Conservation (phyloP, 2,888 invertebrate species). For the Automeris io region DNA sequence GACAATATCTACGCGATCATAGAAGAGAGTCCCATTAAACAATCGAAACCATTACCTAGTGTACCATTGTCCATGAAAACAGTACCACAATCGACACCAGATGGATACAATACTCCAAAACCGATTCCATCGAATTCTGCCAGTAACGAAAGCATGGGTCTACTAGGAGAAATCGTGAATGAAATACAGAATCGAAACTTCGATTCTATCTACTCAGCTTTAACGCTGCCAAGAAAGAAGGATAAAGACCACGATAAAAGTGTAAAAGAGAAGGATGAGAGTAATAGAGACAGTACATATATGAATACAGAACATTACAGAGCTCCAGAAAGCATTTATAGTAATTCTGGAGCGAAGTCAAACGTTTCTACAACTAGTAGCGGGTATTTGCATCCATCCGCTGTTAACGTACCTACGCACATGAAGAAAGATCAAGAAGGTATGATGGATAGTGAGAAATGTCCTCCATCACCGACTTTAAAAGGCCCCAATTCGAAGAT, state of each 20-base stretch:
- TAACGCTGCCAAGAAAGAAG: constrained; percentile 81
- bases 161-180: constrained; percentile 90
- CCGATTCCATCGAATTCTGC: constrained; percentile 62
- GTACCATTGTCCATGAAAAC: constrained; percentile 50
- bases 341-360: constrained; percentile 79
- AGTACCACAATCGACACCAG: constrained; percentile 59
- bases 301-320: constrained; percentile 79
- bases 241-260: constrained; percentile 56
- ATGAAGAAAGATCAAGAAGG: constrained; percentile 41
- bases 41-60: constrained; percentile 51
- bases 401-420: constrained; percentile 79
- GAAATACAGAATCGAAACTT: constrained; percentile 92
- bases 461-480: constrained; percentile 56
- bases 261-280: constrained; percentile 30
- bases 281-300: constrained; percentile 73
- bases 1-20: constrained; percentile 94
- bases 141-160: constrained; percentile 83
- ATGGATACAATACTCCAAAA: constrained; percentile 66
- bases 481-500: constrained; percentile 64
- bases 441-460: constrained; percentile 44
- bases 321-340: constrained; percentile 79
- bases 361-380: constrained; percentile 80
- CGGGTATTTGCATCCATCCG: constrained; percentile 84
- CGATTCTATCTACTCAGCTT: constrained; percentile 91
- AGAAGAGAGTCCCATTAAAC: constrained; percentile 82